A percentile compares a stretch with the other conserved stretches of the same genome.
Conservation (phyloP, 2,113 vertebrate genomes). For the Casuarius casuarius region DNA sequence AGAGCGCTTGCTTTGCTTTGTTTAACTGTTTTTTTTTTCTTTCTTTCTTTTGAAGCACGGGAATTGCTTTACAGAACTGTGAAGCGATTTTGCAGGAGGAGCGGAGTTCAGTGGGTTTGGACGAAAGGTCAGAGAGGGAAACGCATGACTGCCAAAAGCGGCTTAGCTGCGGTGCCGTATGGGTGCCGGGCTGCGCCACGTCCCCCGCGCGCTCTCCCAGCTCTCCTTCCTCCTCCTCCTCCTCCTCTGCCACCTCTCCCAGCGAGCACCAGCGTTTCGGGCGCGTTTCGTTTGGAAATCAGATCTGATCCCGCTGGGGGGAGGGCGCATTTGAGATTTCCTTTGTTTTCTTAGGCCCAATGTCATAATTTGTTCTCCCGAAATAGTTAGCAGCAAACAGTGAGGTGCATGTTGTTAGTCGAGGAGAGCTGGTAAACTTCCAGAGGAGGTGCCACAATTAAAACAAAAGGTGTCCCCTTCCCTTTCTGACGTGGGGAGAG, state of each 20-base stretch:
- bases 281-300: not conserved
- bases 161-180: not conserved
- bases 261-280: not conserved
- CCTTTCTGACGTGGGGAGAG: not conserved
- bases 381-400: not conserved
- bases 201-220: not conserved
- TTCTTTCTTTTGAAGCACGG: not conserved
- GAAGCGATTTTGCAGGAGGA: not conserved
- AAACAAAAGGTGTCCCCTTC: not conserved
- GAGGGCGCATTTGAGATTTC: not conserved
- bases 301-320: not conserved
- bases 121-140: not conserved
- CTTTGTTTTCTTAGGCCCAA: not conserved
- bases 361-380: not conserved
- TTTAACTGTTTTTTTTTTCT: not conserved
- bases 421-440: not conserved
- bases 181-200: rapidly evolving
- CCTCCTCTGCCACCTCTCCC: not conserved
- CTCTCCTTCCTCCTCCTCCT: not conserved
- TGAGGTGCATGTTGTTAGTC: not conserved
- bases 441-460: not conserved
- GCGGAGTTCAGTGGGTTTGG: not conserved
- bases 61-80: not conserved
- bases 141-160: not conserved
- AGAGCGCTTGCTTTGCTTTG: not conserved